Percentiles rank a stretch among this genome's conserved stretches.
Evolutionary conservation across 2,113 vertebrate species (phyloP).

Genomic region (Platichthys flesus): DNA sequence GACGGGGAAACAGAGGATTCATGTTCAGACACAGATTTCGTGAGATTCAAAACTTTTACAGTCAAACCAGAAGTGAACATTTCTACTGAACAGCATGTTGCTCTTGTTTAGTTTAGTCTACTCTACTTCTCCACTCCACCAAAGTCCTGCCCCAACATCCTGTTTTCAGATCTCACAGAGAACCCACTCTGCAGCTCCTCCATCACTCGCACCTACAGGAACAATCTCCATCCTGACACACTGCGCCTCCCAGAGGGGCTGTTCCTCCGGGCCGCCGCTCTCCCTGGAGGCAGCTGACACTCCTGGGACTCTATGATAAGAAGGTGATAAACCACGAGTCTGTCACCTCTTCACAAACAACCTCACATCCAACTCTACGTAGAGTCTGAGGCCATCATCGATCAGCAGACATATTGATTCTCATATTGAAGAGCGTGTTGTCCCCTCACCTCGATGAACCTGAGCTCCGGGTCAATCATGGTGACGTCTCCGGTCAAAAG

Average conservation of each 20-base stretch:
- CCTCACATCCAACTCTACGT: not conserved
- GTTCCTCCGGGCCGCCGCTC: conserved; percentile 31
- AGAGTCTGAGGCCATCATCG: not conserved
- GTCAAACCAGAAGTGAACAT: no score
- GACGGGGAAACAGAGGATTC: no score
- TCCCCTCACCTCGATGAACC: conserved; percentile 69
- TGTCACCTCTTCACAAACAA: not conserved
- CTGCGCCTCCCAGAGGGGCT: conserved; percentile 38
- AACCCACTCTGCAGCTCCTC: conserved; percentile 10
- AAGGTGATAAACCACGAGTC: conserved; percentile 8
- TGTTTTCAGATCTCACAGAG: not conserved
- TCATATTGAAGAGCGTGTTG: conserved; percentile 9
- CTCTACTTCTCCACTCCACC: no score
- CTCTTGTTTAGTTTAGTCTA: no score
- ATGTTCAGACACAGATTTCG: no score
- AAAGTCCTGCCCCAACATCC: no score
- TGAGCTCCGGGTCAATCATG: conserved; percentile 71
- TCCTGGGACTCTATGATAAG: conserved; percentile 22
- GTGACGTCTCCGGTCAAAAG: conserved; percentile 16
- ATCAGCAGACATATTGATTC: not conserved
- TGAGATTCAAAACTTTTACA: no score
- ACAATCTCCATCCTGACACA: conserved; percentile 40
- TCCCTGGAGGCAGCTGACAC: conserved; percentile 19
- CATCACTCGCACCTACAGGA: conserved; percentile 18
- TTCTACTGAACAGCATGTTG: no score